Base-by-base conservation (phyloP, 2,888 invertebrate species). In the Eurytoma adleriae region DNA sequence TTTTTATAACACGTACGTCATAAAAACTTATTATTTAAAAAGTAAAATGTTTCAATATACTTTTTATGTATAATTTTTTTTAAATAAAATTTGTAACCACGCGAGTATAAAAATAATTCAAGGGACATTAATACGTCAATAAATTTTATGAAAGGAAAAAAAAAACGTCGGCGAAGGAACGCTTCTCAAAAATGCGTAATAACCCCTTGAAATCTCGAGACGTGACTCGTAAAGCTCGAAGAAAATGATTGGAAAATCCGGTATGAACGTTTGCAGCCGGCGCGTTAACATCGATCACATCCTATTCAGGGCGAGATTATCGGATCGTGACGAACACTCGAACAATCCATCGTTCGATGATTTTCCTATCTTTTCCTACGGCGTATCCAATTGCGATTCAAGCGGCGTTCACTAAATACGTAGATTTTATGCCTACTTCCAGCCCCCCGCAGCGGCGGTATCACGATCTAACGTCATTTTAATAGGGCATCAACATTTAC, bases 231-330 rank as follows among this genome's bases (percentile, higher is more conserved):
- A 54, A 54, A 54, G 56, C 40, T 20, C 14, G 13, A 16, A 18
- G 16, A 56, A 57, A 24, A 52, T 40, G n/a, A 74, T 74, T 18
- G 66, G 20, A 66, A 18, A 66, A 50, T 40, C 56, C 18, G 56
- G 50, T 3, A 16, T 13, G 18, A 2, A 56, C 66, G 20, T 48
- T 66, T 30, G 64, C 40, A 56, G 48, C 18, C 40, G 13, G 16
- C 7, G 30, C 12, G 18, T n/a, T 5, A 16, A 30, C 48, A 48
- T 56, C 56, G 56, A 48, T 66, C 66, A n/a, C 57, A 57, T 16
- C 57, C 57, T 57, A 20, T 20, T 20, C 10, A 57, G 57, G 10
- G 57, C 10, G 20, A 5, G 20, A 57, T 57, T 57, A 20, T 13
- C 57, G 20, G 20, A 20, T 57, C 57, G 40, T 20, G 57, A 59